Base-by-base conservation (phyloP, 2,888 invertebrate genomes). In the Drosophila mulleri region DNA sequence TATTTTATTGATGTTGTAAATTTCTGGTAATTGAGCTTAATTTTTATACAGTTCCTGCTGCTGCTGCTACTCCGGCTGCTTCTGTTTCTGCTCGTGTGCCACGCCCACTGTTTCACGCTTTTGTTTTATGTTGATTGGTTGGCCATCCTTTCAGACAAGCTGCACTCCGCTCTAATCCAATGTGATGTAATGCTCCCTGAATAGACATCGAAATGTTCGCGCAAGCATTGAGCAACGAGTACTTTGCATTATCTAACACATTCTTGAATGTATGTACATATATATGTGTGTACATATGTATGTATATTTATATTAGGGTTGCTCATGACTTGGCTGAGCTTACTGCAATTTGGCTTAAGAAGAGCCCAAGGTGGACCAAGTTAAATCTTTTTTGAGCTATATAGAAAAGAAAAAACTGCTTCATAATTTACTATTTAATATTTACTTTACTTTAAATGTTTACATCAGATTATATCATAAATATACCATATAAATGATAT, bases 1-100 rank as follows among this genome's bases (percentile, higher is more conserved):
- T 88, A 88, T 90, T 88, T 90, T 88, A 88, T 88, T 90, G 87
- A 90, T 88, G 87, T 80, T 90, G 89, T 88, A 90, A 88, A 90
- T 88, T 87, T 89, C 89, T 87, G 88, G 90, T 88, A 88, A 88
- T 88, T 88, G 87, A 88, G 87, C 87, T 88, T 88, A 83, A 91
- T 86, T 83, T 83, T 90, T 90, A 90, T 83, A 87, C 88, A 87
- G 88, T 85, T 81, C 20, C 20, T 23, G 78, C 50, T 59, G 6
- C 18, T 3, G 32, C 60, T 1, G 14, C 53, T 47, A 26, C 26
- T 50, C n/a, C 41, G 18, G 26, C 50, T 60, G 45, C 47, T 29
- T n/a, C n/a, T 42, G 50, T 8, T 47, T n/a, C 7, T 61, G 56
- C 45, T 14, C 35, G 20, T 47, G 35, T 63, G 52, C 72, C 70